Conservation (phyloP, 2,113 vertebrate species). For the Epinephelus lanceolatus region DNA sequence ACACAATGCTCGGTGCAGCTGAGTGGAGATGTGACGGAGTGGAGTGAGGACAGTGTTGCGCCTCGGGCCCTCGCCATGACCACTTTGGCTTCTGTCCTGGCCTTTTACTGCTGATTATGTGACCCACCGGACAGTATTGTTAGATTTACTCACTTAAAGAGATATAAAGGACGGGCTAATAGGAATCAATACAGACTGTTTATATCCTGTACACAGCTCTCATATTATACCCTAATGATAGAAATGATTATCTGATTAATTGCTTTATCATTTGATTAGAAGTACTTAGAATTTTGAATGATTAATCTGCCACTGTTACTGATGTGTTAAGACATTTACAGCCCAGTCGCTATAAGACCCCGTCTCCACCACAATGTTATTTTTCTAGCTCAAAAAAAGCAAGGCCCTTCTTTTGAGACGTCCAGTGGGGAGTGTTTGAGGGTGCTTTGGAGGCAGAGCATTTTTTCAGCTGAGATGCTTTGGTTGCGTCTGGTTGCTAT, state of each 20-base stretch:
- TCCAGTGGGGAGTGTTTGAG: too few relatives aligned
- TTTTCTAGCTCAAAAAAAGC: too few relatives aligned
- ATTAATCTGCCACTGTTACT: not conserved
- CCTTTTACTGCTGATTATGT: constrained; percentile 39
- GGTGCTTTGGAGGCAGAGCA: too few relatives aligned
- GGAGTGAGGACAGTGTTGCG: constrained; percentile 26
- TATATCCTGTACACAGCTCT: not conserved
- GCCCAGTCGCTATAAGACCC: too few relatives aligned
- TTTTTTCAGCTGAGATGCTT: too few relatives aligned
- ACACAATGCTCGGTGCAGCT: constrained; percentile 25
- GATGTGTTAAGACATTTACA: too few relatives aligned
- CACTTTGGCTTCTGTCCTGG: constrained; percentile 39
- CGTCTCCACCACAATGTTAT: too few relatives aligned
- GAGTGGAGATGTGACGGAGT: constrained; percentile 39
- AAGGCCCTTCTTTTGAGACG: too few relatives aligned
- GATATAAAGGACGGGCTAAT: not conserved
- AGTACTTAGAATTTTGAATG: not conserved
- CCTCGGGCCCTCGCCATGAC: constrained; percentile 27
- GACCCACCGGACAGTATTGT: constrained; percentile 7
- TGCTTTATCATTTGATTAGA: not conserved
- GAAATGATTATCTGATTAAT: not conserved
- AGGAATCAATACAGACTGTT: constrained; percentile 3
- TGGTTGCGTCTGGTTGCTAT: too few relatives aligned
- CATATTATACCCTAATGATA: not conserved
- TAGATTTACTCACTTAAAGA: constrained; percentile 4